Conservation (phyloP, 2,797 vertebrate species). For the Phrynocephalus guinanensis region DNA sequence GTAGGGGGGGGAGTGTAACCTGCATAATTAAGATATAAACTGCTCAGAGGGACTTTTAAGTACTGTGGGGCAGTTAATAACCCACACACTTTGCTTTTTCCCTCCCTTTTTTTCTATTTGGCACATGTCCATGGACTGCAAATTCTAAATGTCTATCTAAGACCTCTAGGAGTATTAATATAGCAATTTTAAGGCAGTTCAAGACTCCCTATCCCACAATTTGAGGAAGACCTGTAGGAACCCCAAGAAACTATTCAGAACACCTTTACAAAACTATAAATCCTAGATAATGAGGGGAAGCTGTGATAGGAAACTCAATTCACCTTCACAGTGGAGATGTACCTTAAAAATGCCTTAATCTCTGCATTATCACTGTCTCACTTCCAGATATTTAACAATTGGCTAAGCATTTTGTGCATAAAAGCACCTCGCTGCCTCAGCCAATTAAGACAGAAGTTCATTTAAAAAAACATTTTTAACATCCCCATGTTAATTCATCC, state of each 20-base stretch:
- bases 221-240: background rate
- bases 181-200: background rate
- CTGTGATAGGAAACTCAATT: background rate
- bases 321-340: background rate
- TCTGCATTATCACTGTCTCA: background rate
- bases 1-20: no score
- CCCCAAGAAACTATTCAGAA: background rate
- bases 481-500: no score
- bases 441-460: background rate
- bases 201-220: background rate
- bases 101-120: no score
- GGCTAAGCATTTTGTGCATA: no score
- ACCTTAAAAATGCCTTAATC: background rate
- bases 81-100: no score
- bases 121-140: no score
- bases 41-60: no score
- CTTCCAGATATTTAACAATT: background rate
- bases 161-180: no score
- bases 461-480: background rate
- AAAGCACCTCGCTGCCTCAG: background rate
- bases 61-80: no score
- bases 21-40: no score
- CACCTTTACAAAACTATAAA: background rate
- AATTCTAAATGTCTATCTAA: no score
- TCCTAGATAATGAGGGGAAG: background rate